A percentile compares a stretch with the other conserved stretches of the same genome.
phyloP scores from a whole-genome alignment of 2,888 invertebrate species.

The Dinocampus coccinellae region DNA sequence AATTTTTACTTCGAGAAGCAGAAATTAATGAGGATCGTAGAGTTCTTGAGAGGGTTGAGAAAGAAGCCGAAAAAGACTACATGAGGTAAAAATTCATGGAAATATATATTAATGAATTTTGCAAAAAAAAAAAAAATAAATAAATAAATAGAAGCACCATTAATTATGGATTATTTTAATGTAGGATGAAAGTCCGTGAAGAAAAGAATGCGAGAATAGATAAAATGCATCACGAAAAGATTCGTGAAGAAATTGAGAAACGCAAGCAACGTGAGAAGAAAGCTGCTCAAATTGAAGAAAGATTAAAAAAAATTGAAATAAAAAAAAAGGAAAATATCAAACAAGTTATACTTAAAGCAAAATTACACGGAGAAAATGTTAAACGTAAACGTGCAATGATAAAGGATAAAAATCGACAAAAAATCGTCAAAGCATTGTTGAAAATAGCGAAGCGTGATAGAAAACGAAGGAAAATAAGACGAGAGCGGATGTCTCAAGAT shows the following conservation, averaged over 20 bases:
- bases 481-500: slow-evolving; percentile 40
- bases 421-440: slow-evolving; percentile 47
- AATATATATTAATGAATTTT: not conserved
- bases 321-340: slow-evolving; percentile 35
- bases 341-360: slow-evolving; percentile 35
- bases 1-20: slow-evolving; percentile 48
- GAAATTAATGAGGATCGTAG: slow-evolving; percentile 44
- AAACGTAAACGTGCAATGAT: slow-evolving; percentile 41
- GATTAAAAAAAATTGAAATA: slow-evolving; percentile 35
- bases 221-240: slow-evolving; percentile 29
- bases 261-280: slow-evolving; percentile 37
- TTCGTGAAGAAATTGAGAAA: slow-evolving; percentile 26
- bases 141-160: not conserved
- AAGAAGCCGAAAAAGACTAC: slow-evolving; percentile 50
- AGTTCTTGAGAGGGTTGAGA: slow-evolving; percentile 48
- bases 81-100: slow-evolving; percentile 43
- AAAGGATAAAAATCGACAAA: slow-evolving; percentile 41
- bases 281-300: slow-evolving; percentile 25
- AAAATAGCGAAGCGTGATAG: slow-evolving; percentile 52
- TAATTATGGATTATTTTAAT: not conserved
- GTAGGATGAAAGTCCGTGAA: not conserved
- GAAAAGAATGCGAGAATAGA: slow-evolving; percentile 15
- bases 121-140: too few relatives aligned
- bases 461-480: slow-evolving; percentile 43
- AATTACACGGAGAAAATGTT: slow-evolving; percentile 39